Evolutionary conservation across 1,140 invertebrate species (phyloP).

Genomic region (Orius insidiosus): DNA sequence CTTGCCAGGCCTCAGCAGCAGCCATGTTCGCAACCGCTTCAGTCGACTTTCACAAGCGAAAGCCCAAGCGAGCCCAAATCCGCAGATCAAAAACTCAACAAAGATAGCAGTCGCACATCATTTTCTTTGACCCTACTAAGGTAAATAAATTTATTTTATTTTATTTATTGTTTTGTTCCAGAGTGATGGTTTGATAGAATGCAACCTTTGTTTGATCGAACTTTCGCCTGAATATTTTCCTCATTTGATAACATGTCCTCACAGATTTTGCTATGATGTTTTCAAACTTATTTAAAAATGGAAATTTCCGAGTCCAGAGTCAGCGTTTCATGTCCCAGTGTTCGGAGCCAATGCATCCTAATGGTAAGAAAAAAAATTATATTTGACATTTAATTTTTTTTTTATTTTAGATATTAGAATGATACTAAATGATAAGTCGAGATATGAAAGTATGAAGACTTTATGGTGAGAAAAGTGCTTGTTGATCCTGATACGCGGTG

Average conservation of each 20-base stretch:
- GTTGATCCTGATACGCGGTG: constrained; percentile 85
- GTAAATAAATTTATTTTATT: constrained; percentile 3
- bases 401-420: constrained; percentile 54
- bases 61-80: constrained; percentile 1
- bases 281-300: constrained; percentile 57
- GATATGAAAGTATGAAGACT: constrained; percentile 86
- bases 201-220: constrained; percentile 55
- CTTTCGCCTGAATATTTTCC: constrained; percentile 48
- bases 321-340: constrained; percentile 79
- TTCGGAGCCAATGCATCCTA: constrained; percentile 77
- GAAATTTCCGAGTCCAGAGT: constrained; percentile 59
- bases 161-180: constrained; percentile 2
- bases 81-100: background rate
- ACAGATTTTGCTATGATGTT: constrained; percentile 62
- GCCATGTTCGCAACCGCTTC: constrained; percentile 22
- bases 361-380: constrained; percentile 36
- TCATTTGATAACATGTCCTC: constrained; percentile 48
- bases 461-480: constrained; percentile 81
- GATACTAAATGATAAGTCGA: constrained; percentile 55
- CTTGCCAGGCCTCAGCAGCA: constrained; percentile 22
- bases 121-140: background rate
- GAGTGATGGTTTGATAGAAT: constrained; percentile 33
- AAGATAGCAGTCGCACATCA: background rate
- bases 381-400: too few relatives aligned
- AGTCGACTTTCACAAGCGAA: constrained; percentile 13